phyloP scores from a whole-genome alignment of 2,113 vertebrate species.

The Catharus minimus region DNA sequence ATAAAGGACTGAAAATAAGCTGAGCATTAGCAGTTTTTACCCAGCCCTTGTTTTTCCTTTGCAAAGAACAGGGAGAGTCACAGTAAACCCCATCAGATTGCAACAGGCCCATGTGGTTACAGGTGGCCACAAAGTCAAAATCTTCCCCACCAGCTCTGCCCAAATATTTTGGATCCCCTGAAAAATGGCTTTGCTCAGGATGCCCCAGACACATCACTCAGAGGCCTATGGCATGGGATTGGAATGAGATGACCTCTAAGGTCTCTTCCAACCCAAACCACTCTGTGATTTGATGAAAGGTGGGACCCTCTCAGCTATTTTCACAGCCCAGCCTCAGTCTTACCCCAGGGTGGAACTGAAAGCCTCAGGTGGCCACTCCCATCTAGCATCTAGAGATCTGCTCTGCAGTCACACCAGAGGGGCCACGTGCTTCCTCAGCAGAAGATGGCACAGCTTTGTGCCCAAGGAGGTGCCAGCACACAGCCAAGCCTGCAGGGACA shows the following conservation, averaged over 20 bases:
- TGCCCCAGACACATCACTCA: too few species aligned
- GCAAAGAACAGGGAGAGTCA: neutral
- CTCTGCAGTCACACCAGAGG: neutral
- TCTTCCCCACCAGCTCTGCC: neutral
- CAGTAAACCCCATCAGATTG: rapidly evolving
- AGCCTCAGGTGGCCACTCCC: rapidly evolving
- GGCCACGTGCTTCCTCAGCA: rapidly evolving
- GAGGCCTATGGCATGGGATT: neutral
- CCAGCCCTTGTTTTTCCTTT: neutral
- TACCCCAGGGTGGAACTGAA: rapidly evolving
- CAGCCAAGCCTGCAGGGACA: neutral
- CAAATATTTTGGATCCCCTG: neutral
- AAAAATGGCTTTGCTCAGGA: neutral
- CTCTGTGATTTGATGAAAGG: neutral
- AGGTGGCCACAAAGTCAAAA: neutral
- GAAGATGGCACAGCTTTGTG: neutral
- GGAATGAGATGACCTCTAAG: neutral
- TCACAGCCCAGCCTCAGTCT: neutral
- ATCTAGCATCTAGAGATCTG: rapidly evolving
- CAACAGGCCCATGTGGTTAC: neutral
- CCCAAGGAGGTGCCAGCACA: neutral
- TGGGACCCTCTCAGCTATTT: neutral
- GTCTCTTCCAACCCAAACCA: neutral
- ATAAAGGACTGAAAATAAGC: neutral
- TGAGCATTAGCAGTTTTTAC: neutral